These are phyloP conservation scores for Bradysia coprophila DNA, from an alignment of 1,140 invertebrate species.

Conservation along the genomic window DNA sequence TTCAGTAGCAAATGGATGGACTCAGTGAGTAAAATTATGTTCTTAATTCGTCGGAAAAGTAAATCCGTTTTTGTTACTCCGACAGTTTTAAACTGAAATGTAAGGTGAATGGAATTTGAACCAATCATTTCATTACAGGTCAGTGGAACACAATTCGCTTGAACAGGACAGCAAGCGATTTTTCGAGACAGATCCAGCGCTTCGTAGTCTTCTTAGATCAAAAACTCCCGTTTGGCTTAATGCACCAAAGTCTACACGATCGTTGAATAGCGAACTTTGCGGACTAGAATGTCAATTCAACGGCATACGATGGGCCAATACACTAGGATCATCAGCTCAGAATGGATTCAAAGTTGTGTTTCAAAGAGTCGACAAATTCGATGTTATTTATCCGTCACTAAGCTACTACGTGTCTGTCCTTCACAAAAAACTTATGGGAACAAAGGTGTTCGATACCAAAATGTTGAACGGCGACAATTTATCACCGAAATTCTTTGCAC, in stretches of 20 bases:
- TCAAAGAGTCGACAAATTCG: conserved; percentile 11
- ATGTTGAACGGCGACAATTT: conserved; percentile 9
- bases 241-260: conserved; percentile 7
- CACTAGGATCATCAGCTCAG: conserved; percentile 18
- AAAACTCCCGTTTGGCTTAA: conserved; percentile 17
- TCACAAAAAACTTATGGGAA: conserved; percentile 22
- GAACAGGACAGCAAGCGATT: conserved; percentile 3
- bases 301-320: conserved; percentile 16
- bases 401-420: conserved; percentile 15
- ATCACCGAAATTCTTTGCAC: conserved; percentile 17
- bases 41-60: neutral
- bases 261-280: neutral
- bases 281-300: conserved; percentile 3
- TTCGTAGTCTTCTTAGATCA: conserved; percentile 10
- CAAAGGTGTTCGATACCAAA: conserved; percentile 15
- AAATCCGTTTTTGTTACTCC: neutral
- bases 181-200: conserved; percentile 15
- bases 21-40: conserved; percentile 12
- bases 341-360: conserved; percentile 19
- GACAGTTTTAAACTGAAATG: no score
- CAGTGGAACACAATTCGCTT: neutral
- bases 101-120: no score
- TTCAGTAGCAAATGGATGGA: conserved; percentile 18
- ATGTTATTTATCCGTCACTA: conserved; percentile 13
- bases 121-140: conserved; percentile 4